phyloP scores from a whole-genome alignment of 2,113 vertebrate species.

The Octodon degus region DNA sequence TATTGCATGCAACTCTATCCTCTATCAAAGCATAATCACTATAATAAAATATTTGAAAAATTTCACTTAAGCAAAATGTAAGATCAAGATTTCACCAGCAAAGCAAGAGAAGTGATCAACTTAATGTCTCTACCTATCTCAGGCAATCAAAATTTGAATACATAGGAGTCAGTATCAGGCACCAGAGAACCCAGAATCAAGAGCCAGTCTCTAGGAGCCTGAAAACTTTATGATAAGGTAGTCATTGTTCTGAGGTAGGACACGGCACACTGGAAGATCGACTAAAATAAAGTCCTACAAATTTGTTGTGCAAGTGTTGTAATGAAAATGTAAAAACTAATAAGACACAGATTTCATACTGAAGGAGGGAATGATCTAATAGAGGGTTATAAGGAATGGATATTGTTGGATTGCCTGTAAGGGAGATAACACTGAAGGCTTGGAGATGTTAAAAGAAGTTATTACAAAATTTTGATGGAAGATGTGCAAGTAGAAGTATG shows the following conservation, averaged over 20 bases:
- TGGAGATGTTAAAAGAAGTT: not conserved
- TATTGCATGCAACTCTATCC: not conserved
- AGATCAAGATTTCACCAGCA: conserved; percentile 9
- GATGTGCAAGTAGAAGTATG: not conserved
- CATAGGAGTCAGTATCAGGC: not conserved
- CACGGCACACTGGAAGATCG: not conserved
- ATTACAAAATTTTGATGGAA: not conserved
- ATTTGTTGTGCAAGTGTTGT: not conserved
- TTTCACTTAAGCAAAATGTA: not conserved
- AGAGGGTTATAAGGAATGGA: not conserved
- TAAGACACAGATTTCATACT: not conserved
- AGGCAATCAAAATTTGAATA: not conserved
- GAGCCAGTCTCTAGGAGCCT: not conserved
- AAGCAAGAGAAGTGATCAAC: not conserved
- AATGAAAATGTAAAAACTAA: not conserved
- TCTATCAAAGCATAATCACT: not conserved
- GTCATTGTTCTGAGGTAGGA: not conserved
- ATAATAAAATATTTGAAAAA: not conserved
- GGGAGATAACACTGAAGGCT: not conserved
- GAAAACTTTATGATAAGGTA: not conserved
- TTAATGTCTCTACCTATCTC: not conserved
- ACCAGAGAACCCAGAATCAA: not conserved
- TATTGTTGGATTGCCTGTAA: not conserved
- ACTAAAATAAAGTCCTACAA: not conserved
- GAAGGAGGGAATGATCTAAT: not conserved